These are phyloP conservation scores for Ferrisia virgata DNA, from an alignment of 2,888 invertebrate species.

Conservation along the genomic window DNA sequence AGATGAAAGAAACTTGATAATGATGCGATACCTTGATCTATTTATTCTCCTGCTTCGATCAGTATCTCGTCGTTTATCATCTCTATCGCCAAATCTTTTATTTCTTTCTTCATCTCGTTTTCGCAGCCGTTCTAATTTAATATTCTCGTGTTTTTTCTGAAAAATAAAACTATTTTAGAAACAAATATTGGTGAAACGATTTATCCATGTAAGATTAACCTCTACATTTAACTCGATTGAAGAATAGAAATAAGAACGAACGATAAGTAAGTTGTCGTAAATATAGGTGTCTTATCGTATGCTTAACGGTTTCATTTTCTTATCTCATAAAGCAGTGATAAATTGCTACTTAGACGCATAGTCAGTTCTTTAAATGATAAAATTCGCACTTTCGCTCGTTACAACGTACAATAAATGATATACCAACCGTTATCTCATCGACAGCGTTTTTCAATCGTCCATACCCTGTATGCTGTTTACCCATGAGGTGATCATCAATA, in stretches of 20 bases:
- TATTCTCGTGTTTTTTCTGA: constrained; percentile 46
- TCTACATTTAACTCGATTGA: too few relatives aligned
- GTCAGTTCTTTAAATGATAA: neutral
- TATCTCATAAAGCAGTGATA: neutral
- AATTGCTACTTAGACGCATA: neutral
- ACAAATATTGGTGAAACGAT: neutral
- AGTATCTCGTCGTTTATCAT: neutral
- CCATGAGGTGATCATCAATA: constrained; percentile 96
- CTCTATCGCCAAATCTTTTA: constrained; percentile 46
- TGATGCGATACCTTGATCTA: constrained; percentile 31
- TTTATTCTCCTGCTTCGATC: constrained; percentile 10
- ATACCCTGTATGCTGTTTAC: constrained; percentile 96
- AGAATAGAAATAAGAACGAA: neutral
- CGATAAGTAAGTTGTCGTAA: neutral
- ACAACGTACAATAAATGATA: neutral
- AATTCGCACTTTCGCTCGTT: neutral
- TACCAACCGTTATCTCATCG: constrained; percentile 58
- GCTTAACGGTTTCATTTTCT: neutral
- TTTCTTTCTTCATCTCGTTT: constrained; percentile 49
- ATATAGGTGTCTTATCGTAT: neutral
- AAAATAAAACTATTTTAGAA: neutral
- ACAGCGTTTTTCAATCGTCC: constrained; percentile 61
- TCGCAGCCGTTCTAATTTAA: constrained; percentile 49
- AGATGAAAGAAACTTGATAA: neutral
- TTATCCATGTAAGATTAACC: too few relatives aligned